These are phyloP conservation scores for Plagodis pulveraria DNA, from an alignment of 2,888 invertebrate genomes.

Conservation along the genomic window DNA sequence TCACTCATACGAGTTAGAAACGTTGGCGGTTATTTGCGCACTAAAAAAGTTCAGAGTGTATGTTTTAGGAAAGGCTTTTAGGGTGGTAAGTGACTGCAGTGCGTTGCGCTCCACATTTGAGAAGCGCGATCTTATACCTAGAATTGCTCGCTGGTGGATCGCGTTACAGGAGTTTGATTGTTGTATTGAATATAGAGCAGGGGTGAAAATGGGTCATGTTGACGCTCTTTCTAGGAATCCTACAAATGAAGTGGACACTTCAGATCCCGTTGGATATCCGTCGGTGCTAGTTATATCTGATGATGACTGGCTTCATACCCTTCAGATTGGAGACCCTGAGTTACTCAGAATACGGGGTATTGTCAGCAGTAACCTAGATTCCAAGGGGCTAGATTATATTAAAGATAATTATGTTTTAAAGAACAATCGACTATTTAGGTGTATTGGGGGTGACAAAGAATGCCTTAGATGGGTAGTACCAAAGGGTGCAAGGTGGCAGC, in stretches of 20 bases:
- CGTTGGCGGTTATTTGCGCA: too few relatives aligned
- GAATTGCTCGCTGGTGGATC: too few relatives aligned
- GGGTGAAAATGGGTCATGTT: not conserved
- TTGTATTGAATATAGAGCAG: not conserved
- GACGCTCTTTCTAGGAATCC: not conserved
- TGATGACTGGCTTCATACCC: too few relatives aligned
- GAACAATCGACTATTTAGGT: not conserved
- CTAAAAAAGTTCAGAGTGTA: too few relatives aligned
- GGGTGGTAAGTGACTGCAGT: too few relatives aligned
- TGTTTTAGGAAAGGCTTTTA: too few relatives aligned
- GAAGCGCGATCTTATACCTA: too few relatives aligned
- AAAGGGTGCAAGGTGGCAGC: conserved; percentile 1
- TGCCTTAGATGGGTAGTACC: not conserved
- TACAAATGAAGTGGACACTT: not conserved
- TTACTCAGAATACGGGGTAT: not conserved
- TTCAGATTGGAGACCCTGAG: not conserved
- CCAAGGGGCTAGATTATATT: not conserved
- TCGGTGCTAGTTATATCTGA: not conserved
- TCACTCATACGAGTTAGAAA: too few relatives aligned
- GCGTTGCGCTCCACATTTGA: too few relatives aligned
- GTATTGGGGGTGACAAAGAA: not conserved
- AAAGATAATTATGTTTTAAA: not conserved
- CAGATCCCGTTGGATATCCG: not conserved
- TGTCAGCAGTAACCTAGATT: not conserved
- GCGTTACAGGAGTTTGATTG: not conserved